Evolutionary conservation across 1,140 invertebrate genomes (phyloP).

Genomic region (Drosophila chauvacae): DNA sequence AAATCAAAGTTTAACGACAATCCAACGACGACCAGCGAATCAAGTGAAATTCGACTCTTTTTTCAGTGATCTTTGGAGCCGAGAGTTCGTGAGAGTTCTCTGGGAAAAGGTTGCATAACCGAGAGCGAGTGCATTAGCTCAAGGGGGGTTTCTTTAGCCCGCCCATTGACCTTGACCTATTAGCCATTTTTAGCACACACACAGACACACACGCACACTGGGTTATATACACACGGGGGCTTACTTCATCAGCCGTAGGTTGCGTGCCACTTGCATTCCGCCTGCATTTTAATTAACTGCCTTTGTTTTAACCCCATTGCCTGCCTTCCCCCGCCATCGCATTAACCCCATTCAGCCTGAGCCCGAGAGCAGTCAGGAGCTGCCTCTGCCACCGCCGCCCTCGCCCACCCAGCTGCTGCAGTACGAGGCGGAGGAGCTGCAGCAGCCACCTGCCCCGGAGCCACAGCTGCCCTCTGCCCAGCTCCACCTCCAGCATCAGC

Average conservation of each 20-base stretch:
- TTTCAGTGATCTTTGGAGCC: slow-evolving; percentile 49
- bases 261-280: slow-evolving; percentile 16
- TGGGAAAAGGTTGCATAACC: slow-evolving; percentile 36
- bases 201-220: slow-evolving; percentile 2
- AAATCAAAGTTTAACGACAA: not conserved
- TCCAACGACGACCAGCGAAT: slow-evolving; percentile 21
- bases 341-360: slow-evolving; percentile 72
- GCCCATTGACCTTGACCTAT: slow-evolving; percentile 72
- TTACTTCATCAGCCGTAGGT: slow-evolving; percentile 38
- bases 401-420: slow-evolving; percentile 80
- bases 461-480: slow-evolving; percentile 37
- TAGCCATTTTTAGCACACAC: slow-evolving; percentile 61
- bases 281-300: slow-evolving; percentile 67
- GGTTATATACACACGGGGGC: slow-evolving; percentile 12
- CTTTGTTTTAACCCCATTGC: slow-evolving; percentile 64
- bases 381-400: slow-evolving; percentile 76
- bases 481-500: slow-evolving; percentile 22
- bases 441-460: slow-evolving; percentile 26
- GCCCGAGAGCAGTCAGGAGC: slow-evolving; percentile 48
- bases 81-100: not conserved
- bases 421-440: slow-evolving; percentile 58
- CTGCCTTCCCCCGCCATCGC: slow-evolving; percentile 24
- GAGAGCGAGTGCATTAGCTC: slow-evolving; percentile 6
- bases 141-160: slow-evolving; percentile 42
- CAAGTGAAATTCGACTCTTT: slow-evolving; percentile 36